A percentile compares a stretch with the other conserved stretches of the same genome.
These are phyloP conservation scores for Prunella himalayana DNA, from an alignment of 2,113 vertebrate genomes.

Conservation along the genomic window DNA sequence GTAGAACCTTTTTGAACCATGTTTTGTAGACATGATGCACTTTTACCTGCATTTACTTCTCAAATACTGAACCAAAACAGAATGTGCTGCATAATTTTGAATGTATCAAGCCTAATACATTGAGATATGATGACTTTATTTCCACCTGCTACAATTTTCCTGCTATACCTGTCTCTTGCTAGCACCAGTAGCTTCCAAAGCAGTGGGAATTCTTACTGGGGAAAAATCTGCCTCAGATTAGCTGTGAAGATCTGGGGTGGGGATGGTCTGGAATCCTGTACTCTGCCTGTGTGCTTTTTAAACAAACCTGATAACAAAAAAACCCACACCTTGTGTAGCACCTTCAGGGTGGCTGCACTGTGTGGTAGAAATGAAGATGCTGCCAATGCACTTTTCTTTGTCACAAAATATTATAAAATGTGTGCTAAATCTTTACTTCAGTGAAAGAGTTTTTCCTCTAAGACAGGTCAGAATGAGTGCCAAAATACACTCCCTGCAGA, in stretches of 20 bases:
- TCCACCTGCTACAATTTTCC: background rate
- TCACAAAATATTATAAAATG: background rate
- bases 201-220: rapidly evolving
- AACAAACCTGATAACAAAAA: background rate
- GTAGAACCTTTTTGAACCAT: background rate
- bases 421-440: background rate
- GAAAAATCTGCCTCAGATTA: background rate
- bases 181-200: background rate
- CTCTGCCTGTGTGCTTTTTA: background rate
- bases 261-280: background rate
- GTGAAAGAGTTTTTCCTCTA: background rate
- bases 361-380: background rate
- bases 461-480: background rate
- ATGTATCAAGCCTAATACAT: background rate
- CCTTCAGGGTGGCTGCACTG: background rate
- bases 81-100: background rate
- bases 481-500: background rate
- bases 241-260: background rate
- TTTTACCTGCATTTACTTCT: background rate
- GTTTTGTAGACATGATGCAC: rapidly evolving
- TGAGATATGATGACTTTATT: background rate
- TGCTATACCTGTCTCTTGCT: background rate
- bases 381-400: background rate
- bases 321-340: rapidly evolving
- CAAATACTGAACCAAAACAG: background rate